phyloP scores from a whole-genome alignment of 2,888 invertebrate genomes.

The Panorpa germanica region DNA sequence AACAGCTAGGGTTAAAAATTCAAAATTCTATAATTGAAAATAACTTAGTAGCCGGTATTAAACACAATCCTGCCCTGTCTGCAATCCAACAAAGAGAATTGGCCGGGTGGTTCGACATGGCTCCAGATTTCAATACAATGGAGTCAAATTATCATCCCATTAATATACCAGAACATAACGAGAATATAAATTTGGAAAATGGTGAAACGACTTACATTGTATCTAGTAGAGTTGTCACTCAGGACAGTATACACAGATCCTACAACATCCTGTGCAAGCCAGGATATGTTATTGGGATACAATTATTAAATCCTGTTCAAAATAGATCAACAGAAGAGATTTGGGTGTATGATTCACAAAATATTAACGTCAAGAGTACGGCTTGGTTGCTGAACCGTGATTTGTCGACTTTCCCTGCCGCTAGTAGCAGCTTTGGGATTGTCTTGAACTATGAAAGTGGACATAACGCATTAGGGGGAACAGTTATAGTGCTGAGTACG shows the following conservation, averaged over 20 bases:
- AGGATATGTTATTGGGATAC: conserved; percentile 73
- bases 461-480: conserved; percentile 55
- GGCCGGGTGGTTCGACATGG: conserved; percentile 75
- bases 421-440: conserved; percentile 67
- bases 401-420: conserved; percentile 74
- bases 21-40: conserved; percentile 61
- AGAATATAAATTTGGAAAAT: conserved; percentile 40
- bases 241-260: conserved; percentile 32
- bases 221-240: conserved; percentile 41
- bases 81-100: conserved; percentile 75
- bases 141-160: conserved; percentile 59
- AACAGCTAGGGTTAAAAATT: conserved; percentile 69
- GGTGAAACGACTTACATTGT: conserved; percentile 66
- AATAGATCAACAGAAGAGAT: conserved; percentile 75
- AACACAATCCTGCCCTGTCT: conserved; percentile 78
- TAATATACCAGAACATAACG: conserved; percentile 42
- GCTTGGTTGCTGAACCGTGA: conserved; percentile 69
- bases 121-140: conserved; percentile 40
- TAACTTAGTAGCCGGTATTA: conserved; percentile 73
- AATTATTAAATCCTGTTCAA: conserved; percentile 78
- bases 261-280: conserved; percentile 53
- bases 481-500: conserved; percentile 59
- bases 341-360: conserved; percentile 56
- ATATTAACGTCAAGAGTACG: conserved; percentile 39
- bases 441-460: conserved; percentile 69